These are phyloP conservation scores for Mohoua ochrocephala DNA, from an alignment of 2,113 vertebrate species.

Conservation along the genomic window DNA sequence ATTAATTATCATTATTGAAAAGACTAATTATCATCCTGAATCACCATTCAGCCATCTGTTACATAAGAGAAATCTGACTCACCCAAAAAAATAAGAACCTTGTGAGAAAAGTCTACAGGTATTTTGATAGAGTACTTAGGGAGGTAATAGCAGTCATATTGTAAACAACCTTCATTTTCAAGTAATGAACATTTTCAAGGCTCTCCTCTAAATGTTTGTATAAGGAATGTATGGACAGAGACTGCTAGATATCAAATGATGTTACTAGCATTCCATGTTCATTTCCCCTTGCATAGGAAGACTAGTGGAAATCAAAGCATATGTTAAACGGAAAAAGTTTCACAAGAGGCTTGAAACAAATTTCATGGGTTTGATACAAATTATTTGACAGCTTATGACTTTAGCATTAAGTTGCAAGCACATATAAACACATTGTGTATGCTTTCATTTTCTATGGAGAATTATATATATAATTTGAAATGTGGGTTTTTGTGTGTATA, in stretches of 20 bases:
- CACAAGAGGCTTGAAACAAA: background rate
- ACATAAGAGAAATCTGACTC: conserved; percentile 2
- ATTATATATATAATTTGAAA: background rate
- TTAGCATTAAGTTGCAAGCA: background rate
- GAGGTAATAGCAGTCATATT: background rate
- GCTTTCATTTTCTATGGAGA: background rate
- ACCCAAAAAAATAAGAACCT: background rate
- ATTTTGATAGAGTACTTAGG: background rate
- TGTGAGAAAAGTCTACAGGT: background rate
- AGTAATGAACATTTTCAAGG: background rate
- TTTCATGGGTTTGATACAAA: background rate
- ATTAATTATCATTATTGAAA: conserved; percentile 21
- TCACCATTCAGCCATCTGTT: conserved; percentile 36
- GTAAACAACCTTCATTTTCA: background rate
- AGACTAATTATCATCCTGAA: conserved; percentile 49
- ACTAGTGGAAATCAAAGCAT: background rate
- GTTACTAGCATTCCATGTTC: background rate
- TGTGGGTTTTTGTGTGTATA: background rate
- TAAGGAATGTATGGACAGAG: background rate
- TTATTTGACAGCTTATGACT: background rate
- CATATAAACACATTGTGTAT: background rate
- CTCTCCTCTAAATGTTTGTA: background rate
- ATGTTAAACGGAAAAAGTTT: background rate
- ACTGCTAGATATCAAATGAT: background rate
- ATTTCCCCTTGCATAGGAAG: background rate